A percentile compares a stretch with the other conserved stretches of the same genome.
Conservation (phyloP, 2,888 invertebrate genomes). For the Synergus japonicus region DNA sequence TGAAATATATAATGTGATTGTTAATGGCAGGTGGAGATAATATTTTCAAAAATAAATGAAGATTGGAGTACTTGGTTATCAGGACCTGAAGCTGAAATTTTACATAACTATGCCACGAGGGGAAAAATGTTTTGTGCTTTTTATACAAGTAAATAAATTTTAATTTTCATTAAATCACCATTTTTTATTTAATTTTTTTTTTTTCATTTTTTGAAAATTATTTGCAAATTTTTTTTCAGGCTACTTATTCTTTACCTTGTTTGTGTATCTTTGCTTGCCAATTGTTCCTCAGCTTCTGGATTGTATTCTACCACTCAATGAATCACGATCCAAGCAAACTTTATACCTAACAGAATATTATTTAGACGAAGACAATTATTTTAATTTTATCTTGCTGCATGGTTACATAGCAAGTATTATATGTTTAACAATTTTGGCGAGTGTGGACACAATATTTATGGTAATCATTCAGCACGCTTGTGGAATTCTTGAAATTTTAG, state of each 20-base stretch:
- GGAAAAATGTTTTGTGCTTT: background rate
- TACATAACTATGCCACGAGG: background rate
- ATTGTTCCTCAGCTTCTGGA: background rate
- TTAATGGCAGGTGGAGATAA: background rate
- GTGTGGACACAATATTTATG: background rate
- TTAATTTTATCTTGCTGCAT: background rate
- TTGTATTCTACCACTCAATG: background rate
- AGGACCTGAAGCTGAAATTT: background rate
- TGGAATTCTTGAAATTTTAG: background rate
- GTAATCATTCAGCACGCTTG: background rate
- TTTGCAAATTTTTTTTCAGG: background rate
- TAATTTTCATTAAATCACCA: background rate
- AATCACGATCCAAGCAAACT: background rate
- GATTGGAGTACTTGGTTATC: slow-evolving; percentile 25
- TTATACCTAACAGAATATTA: background rate
- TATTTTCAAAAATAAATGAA: background rate
- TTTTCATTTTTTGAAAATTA: background rate
- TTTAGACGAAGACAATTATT: background rate
- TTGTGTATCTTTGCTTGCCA: background rate
- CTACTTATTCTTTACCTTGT: background rate
- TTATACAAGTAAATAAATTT: background rate
- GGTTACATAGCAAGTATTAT: background rate
- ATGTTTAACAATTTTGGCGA: background rate
- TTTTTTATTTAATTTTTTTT: no score
- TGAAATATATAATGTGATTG: background rate